Evolutionary conservation across 2,888 invertebrate genomes (phyloP), one percentile per base, ranked within the genome.

Genomic region (Thera britannica): DNA sequence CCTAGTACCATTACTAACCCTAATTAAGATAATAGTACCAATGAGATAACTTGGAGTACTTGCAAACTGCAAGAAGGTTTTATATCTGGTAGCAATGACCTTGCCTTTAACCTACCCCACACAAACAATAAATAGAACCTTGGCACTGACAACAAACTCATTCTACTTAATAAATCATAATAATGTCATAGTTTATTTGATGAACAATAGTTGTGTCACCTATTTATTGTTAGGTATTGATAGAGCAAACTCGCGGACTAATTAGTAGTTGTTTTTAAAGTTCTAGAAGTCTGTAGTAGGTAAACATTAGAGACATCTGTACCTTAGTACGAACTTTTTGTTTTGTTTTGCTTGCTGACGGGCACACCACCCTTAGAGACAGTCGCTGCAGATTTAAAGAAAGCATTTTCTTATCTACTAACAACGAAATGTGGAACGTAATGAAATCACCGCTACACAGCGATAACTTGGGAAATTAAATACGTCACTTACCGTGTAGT

Each of bases 401-500:
- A 36, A 51, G 12, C 58, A 51, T n/a, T 67, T 67, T 54, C 57
- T 65, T 67, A 65, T 51, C 60, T 68, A 59, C 2, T 46, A 12
- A 12, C 12, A 41, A 58, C n/a, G 12, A 9, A 57, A 77, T 70
- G 72, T 67, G 74, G 60, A 60, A 64, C 61, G 56, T 46, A 61
- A 67, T 61, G 56, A 72, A 72, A 73, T 73, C 70, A 71, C 69
- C 48, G 54, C 49, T 65, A 55, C 35, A 54, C 55, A 38, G 51
- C 54, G 61, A 61, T 65, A 61, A 70, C 65, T 64, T 44, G 62
- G 68, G 51, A 23, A 64, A n/a, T 3, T 56, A 72, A 70, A 82
- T 85, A 91, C 87, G 92, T 90, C 92, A 95, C 97, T 95, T 94
- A 99, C 99, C 90, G 99, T 99, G 88, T 99, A 99, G 92, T 99